Conservation (phyloP, 2,113 vertebrate species). For the Heptranchias perlo region DNA sequence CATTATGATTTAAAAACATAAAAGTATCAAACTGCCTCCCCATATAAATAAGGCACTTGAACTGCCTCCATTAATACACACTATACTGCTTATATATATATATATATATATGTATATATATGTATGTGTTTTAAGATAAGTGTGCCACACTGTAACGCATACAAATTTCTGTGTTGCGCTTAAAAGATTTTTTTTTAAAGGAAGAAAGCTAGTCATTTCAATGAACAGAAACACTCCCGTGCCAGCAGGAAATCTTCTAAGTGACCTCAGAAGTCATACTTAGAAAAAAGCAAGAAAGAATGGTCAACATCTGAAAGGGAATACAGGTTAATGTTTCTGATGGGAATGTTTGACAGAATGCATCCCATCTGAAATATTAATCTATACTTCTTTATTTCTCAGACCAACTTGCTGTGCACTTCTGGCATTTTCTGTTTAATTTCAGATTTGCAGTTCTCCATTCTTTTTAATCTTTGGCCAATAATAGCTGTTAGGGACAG, state of each 20-base stretch:
- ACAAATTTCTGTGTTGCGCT: not conserved
- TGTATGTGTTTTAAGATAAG: not conserved
- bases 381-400: not conserved
- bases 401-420: not conserved
- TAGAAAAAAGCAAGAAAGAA: not conserved
- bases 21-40: not conserved
- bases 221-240: not conserved
- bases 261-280: not conserved
- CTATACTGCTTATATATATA: not conserved
- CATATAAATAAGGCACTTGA: not conserved
- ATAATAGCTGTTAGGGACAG: not conserved
- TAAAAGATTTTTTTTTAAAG: not conserved
- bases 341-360: not conserved
- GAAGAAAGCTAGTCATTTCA: not conserved
- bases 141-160: not conserved
- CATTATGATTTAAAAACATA: slow-evolving; percentile 16
- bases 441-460: not conserved
- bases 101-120: not conserved
- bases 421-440: not conserved
- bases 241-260: not conserved
- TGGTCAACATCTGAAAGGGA: not conserved
- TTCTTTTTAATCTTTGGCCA: not conserved
- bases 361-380: not conserved
- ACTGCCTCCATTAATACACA: not conserved
- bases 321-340: not conserved